Conservation (phyloP, 1,140 invertebrate species). For the Tetramorium simillimum region DNA sequence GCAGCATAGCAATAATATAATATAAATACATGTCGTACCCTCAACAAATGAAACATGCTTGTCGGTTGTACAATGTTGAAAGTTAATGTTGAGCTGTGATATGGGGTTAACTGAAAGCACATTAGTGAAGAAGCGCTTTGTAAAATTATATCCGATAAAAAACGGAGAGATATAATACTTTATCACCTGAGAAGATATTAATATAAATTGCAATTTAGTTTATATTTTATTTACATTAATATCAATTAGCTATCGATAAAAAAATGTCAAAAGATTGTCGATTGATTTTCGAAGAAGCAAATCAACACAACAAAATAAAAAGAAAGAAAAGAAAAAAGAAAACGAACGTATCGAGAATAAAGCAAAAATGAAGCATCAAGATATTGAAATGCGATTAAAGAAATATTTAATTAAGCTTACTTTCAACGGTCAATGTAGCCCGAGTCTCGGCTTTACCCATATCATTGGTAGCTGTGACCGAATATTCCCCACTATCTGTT, state of each 20-base stretch:
- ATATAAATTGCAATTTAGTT: constrained; percentile 2
- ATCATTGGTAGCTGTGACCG: constrained; percentile 92
- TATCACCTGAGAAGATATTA: neutral
- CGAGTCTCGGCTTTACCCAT: constrained; percentile 91
- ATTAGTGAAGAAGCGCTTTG: constrained; percentile 60
- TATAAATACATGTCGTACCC: constrained; percentile 62
- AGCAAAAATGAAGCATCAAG: neutral
- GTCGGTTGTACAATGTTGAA: constrained; percentile 62
- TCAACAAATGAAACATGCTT: constrained; percentile 36
- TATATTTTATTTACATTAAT: neutral
- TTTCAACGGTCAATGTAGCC: constrained; percentile 92
- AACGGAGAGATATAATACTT: neutral
- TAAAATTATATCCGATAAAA: neutral
- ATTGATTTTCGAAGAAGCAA: neutral
- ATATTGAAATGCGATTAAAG: neutral
- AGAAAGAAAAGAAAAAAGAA: neutral
- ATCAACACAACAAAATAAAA: neutral
- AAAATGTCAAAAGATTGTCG: neutral
- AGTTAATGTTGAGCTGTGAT: constrained; percentile 56
- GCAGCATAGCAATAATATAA: constrained; percentile 51
- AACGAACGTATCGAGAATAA: neutral
- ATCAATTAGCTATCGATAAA: neutral
- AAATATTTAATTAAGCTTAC: constrained; percentile 83
- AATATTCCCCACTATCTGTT: constrained; percentile 92
- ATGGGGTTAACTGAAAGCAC: constrained; percentile 69